phyloP scores from a whole-genome alignment of 2,797 vertebrate genomes.

The Acropternis orthonyx region DNA sequence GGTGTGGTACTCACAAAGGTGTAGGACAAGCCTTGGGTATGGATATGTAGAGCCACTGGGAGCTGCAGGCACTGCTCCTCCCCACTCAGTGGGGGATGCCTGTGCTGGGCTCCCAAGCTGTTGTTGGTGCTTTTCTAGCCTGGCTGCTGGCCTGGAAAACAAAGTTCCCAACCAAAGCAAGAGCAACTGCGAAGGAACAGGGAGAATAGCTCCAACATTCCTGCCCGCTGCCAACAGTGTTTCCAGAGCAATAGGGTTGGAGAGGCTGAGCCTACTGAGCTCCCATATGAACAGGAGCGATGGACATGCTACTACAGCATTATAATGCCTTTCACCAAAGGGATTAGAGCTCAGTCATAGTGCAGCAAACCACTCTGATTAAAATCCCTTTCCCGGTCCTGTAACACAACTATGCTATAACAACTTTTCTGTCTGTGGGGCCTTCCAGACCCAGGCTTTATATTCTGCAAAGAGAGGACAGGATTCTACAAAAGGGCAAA shows the following conservation, averaged over 20 bases:
- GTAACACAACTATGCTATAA: neutral
- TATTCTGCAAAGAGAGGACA: neutral
- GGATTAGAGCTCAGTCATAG: neutral
- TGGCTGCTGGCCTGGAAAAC: neutral
- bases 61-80: neutral
- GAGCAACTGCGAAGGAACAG: neutral
- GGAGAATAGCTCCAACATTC: neutral
- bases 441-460: neutral
- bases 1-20: neutral
- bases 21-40: fast-evolving
- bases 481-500: neutral
- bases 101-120: neutral
- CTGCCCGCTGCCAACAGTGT: neutral
- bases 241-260: constrained; percentile 1
- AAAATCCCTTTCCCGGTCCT: neutral
- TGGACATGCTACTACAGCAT: neutral
- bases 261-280: neutral
- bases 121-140: neutral
- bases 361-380: neutral
- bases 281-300: neutral
- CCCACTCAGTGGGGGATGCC: fast-evolving
- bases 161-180: neutral
- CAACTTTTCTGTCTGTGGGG: neutral
- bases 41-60: neutral
- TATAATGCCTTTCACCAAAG: neutral